Conservation (phyloP, 2,113 vertebrate species). For the Phasianus colchicus region DNA sequence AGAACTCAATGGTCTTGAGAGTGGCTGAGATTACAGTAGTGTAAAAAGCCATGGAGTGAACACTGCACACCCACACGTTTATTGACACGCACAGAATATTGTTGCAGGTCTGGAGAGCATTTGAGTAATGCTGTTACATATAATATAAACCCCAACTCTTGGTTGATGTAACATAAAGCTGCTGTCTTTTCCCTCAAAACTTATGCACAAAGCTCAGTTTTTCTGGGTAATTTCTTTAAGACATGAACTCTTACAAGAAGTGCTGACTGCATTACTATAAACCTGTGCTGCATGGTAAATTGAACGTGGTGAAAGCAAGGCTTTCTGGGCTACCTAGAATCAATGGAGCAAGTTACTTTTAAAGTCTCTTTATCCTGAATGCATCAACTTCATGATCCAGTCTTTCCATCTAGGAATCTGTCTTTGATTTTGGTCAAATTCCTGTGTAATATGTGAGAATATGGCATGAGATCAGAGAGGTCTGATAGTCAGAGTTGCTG, state of each 20-base stretch:
- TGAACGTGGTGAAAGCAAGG: neutral
- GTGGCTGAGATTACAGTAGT: neutral
- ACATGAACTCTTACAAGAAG: neutral
- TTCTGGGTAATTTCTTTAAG: neutral
- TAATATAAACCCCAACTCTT: neutral
- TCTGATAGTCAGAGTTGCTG: neutral
- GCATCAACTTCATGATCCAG: neutral
- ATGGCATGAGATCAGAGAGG: neutral
- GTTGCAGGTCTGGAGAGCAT: neutral
- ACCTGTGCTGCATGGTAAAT: neutral
- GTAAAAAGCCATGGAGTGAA: neutral
- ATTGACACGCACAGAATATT: neutral
- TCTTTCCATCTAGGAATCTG: neutral
- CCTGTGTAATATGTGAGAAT: neutral
- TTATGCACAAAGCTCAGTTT: neutral
- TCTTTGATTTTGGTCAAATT: neutral
- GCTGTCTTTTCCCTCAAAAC: neutral
- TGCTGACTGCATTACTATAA: neutral
- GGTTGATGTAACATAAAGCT: neutral
- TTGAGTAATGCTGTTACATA: neutral
- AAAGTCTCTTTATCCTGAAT: neutral
- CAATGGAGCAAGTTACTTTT: neutral
- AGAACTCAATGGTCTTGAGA: neutral
- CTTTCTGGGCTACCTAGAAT: neutral
- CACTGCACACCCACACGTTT: neutral